Base-by-base conservation (phyloP, 2,888 invertebrate genomes). In the Pristionchus entomophagus region DNA sequence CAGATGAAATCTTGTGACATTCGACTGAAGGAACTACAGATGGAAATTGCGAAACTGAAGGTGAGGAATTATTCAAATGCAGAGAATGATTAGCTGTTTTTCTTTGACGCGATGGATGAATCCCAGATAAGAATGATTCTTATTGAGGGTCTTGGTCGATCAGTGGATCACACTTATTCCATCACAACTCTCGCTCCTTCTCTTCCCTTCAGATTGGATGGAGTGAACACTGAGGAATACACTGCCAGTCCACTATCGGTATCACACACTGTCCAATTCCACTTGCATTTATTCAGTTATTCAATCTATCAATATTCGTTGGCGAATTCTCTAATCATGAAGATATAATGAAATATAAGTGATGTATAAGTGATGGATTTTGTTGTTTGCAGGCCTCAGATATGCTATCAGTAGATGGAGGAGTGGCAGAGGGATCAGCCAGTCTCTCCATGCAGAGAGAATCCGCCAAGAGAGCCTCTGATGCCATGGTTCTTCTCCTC, bases 391-490 rank as follows among this genome's bases (percentile, higher is more conserved):
- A 82, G 82, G n/a, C 38, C 0, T 45, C 41, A 1, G 82, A 82
- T 22, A 82, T 82, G 38, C 29, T 82, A 22, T 82, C 82, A 6
- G 59, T 82, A 14, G 82, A 82, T 26, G 45, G 82, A 29, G 82
- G 41, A 59, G 82, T 82, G n/a, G 56, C 56, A 38, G 82, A 82
- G 59, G 82, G 82, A 82, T 82, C 82, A 22, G 82, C 82, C 59
- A 82, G 41, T 82, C 38, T 82, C 22, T 51, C 19, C 14, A 32
- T 51, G 51, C 77, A 35, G 35, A 65, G 32, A 22, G 77, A 77
- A 77, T 49, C 82, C n/a, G n/a, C 51, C 1, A 56, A 59, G 59
- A 82, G 59, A 59, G 59, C 59, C 19, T 82, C 82, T 26, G 82
- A 82, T 59, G 82, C 82, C 14, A 45, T 82, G 82, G 82, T 82